These are phyloP conservation scores for Amblyopsis hoosieri DNA, from an alignment of 2,797 vertebrate genomes.

Conservation along the genomic window DNA sequence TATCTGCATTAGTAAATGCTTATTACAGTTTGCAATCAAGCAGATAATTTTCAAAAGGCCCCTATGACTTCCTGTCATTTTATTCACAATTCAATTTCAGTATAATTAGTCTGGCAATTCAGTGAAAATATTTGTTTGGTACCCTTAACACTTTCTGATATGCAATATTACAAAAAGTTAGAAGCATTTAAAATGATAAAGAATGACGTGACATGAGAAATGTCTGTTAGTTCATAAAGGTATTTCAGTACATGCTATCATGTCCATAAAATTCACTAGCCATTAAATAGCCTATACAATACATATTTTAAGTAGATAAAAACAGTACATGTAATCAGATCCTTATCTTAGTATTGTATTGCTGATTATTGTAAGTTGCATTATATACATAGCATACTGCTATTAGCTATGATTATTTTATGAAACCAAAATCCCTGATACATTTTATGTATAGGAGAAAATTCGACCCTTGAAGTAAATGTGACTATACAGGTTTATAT, in stretches of 20 bases:
- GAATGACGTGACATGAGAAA: too few species aligned
- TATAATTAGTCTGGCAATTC: conserved; percentile 10
- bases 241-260: conserved; percentile 25
- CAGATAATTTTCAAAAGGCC: conserved; percentile 9
- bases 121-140: neutral
- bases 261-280: conserved; percentile 23
- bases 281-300: conserved; percentile 26
- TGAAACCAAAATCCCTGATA: conserved; percentile 30
- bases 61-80: neutral
- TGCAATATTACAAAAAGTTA: neutral
- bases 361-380: conserved; percentile 58
- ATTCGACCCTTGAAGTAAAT: conserved; percentile 51
- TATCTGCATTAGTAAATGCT: conserved; percentile 40
- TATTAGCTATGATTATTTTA: conserved; percentile 49
- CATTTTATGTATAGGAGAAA: conserved; percentile 38
- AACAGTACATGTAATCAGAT: neutral
- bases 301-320: conserved; percentile 35
- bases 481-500: conserved; percentile 62
- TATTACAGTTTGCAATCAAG: conserved; percentile 38
- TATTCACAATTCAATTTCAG: conserved; percentile 12
- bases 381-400: conserved; percentile 51
- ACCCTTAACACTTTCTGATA: neutral
- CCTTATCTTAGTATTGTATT: conserved; percentile 52
- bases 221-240: neutral
- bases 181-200: conserved; percentile 5